phyloP scores from a whole-genome alignment of 2,888 invertebrate species.

The Drosophila ochracea region DNA sequence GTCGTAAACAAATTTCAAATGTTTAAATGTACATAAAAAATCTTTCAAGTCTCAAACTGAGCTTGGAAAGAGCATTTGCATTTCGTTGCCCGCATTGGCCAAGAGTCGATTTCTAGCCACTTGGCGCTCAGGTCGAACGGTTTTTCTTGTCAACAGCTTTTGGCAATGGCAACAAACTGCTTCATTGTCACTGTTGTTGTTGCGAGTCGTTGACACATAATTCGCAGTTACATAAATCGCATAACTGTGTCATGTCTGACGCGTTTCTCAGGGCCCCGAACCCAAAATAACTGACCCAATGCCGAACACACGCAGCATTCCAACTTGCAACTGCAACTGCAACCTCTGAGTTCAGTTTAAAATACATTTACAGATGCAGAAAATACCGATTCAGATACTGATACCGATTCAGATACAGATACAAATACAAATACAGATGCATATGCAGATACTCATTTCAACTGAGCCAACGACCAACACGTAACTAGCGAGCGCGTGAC shows the following conservation, averaged over 20 bases:
- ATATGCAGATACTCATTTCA: slow-evolving; percentile 23
- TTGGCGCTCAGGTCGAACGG: slow-evolving; percentile 30
- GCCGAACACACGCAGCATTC: slow-evolving; percentile 58
- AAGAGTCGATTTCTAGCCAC: slow-evolving; percentile 13
- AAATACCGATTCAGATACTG: slow-evolving; percentile 3
- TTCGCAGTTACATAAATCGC: slow-evolving; percentile 79
- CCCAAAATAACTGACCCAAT: slow-evolving; percentile 45
- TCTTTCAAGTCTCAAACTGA: not conserved
- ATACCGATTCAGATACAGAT: slow-evolving; percentile 4
- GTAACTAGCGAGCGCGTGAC: slow-evolving; percentile 64
- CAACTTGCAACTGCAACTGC: slow-evolving; percentile 1
- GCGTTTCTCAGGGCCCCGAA: slow-evolving; percentile 19
- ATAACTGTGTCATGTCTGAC: slow-evolving; percentile 77
- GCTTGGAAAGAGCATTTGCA: slow-evolving; percentile 30
- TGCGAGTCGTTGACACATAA: slow-evolving; percentile 67
- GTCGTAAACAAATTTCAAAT: not conserved
- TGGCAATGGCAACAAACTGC: slow-evolving; percentile 51
- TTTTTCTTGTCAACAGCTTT: slow-evolving; percentile 62
- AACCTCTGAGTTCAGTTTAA: not conserved
- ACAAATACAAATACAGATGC: slow-evolving; percentile 11
- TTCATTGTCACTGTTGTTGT: slow-evolving; percentile 68
- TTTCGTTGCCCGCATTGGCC: slow-evolving; percentile 28
- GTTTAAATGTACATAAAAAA: not conserved
- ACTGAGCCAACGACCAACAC: slow-evolving; percentile 40
- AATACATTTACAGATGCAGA: slow-evolving; percentile 1